Percentiles rank a stretch among this genome's conserved stretches.
Evolutionary conservation across 2,888 invertebrate species (phyloP).

Genomic region (Tinea trinotella): DNA sequence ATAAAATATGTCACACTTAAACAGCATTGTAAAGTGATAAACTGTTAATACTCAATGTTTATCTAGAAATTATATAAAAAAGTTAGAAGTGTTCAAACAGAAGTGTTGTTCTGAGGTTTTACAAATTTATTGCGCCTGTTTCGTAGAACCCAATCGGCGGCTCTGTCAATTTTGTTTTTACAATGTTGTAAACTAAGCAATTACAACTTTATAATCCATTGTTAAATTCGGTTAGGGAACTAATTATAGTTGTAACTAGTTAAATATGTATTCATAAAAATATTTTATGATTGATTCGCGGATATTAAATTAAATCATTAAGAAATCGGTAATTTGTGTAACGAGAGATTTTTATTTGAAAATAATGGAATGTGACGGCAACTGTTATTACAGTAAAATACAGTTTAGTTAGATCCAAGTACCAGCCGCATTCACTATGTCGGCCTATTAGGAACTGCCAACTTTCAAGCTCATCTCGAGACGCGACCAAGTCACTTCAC

Average conservation of each 20-base stretch:
- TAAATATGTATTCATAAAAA: no score
- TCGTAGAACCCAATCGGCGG: constrained; percentile 42
- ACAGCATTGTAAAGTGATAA: constrained; percentile 29
- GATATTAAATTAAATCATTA: no score
- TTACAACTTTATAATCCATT: constrained; percentile 29
- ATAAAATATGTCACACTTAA: constrained; percentile 21
- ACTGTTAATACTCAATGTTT: background rate
- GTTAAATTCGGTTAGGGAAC: background rate
- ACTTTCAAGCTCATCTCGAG: no score
- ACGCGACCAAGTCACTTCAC: no score
- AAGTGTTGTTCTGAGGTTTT: constrained; percentile 63
- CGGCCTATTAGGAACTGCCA: no score
- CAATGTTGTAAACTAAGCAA: constrained; percentile 40
- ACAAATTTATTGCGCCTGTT: constrained; percentile 60
- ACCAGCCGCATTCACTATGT: no score
- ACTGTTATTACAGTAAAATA: no score
- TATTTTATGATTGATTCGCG: no score
- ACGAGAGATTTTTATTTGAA: no score
- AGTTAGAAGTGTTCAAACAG: constrained; percentile 34
- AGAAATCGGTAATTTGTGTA: no score
- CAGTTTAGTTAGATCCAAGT: no score
- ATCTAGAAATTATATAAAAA: background rate
- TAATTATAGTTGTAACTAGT: background rate
- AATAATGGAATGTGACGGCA: no score
- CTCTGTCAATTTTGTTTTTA: constrained; percentile 44